These are phyloP conservation scores for Nothocercus julius DNA, from an alignment of 2,113 vertebrate genomes.

Conservation along the genomic window DNA sequence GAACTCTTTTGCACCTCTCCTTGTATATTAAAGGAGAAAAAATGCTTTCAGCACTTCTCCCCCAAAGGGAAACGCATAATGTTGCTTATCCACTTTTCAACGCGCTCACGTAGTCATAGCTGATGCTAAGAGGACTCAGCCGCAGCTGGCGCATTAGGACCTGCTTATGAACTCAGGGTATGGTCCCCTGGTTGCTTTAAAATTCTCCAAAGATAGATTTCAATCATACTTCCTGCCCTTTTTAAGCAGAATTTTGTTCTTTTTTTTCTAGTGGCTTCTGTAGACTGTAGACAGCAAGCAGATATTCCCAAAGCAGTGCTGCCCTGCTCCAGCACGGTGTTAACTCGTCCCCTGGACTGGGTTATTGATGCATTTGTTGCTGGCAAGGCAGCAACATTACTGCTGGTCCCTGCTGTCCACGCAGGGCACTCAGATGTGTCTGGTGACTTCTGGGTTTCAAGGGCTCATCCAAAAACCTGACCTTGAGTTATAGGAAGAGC, in stretches of 20 bases:
- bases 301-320: background rate
- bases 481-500: background rate
- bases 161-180: background rate
- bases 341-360: background rate
- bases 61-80: background rate
- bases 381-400: fast-evolving
- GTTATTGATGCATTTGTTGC: background rate
- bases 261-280: background rate
- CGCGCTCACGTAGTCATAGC: fast-evolving
- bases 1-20: conserved; percentile 40
- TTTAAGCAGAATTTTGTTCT: background rate
- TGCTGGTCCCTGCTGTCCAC: background rate
- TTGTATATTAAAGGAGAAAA: conserved; percentile 27
- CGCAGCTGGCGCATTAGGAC: background rate
- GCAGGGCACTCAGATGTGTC: background rate
- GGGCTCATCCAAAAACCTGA: background rate
- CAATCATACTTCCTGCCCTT: background rate
- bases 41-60: background rate
- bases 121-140: background rate
- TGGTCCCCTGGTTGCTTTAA: background rate
- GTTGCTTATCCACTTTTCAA: background rate
- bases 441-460: background rate
- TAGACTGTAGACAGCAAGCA: fast-evolving
- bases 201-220: background rate
- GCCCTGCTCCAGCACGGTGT: fast-evolving